Conservation (phyloP, 2,113 vertebrate genomes). For the Odocoileus hemionus region DNA sequence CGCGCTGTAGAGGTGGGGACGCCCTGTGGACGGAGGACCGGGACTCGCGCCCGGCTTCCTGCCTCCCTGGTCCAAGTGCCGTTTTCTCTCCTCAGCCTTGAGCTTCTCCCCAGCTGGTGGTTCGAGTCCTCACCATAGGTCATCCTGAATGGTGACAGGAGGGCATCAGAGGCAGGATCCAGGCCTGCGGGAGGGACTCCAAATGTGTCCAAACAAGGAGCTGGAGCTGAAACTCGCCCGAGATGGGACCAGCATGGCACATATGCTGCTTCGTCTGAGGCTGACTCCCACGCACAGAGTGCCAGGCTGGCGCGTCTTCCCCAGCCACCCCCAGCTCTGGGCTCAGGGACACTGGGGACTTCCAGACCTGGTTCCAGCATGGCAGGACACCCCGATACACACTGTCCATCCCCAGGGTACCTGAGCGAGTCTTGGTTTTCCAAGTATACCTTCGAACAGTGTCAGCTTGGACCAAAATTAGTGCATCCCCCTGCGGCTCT, state of each 20-base stretch:
- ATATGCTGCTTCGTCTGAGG: background rate
- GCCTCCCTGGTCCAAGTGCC: accelerated
- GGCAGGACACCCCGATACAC: background rate
- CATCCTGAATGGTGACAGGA: background rate
- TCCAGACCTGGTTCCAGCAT: background rate
- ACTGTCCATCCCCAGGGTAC: accelerated
- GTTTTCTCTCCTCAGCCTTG: background rate
- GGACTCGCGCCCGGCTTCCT: accelerated
- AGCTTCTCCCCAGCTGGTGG: background rate
- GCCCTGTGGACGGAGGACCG: too few species aligned
- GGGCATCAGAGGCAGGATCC: background rate
- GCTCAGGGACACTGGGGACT: accelerated
- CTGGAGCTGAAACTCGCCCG: background rate
- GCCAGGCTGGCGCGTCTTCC: accelerated
- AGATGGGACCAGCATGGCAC: background rate
- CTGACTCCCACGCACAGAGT: accelerated
- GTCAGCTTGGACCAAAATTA: accelerated
- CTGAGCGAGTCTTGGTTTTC: background rate
- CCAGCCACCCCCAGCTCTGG: accelerated
- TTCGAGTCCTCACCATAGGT: background rate
- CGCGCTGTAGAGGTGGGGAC: background rate
- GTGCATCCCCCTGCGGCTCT: too few species aligned
- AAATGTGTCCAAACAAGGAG: background rate
- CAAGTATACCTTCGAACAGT: too few species aligned
- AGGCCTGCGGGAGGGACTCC: background rate